Base-by-base conservation (phyloP, 2,797 vertebrate species). In the Chelmon rostratus region DNA sequence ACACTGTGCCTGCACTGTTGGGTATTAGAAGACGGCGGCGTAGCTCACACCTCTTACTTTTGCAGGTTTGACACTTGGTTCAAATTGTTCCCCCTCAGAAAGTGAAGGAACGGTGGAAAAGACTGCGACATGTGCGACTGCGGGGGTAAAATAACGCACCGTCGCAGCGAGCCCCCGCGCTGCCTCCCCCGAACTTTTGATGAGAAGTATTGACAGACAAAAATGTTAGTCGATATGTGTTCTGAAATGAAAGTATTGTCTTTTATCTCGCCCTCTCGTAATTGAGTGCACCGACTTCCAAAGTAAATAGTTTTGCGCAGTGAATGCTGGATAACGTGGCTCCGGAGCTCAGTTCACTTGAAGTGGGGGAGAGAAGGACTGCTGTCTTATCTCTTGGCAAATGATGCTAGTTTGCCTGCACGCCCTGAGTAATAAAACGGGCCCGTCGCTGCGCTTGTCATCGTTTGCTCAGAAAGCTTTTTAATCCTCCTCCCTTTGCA, bases 11-110 rank as follows among this genome's bases (percentile, higher is more conserved):
- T 81, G 63, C 38, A 61, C 86, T 83, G 28, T 58, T 35, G 83
- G 88, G 86, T 82, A 89, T 91, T 76, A 25, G 82, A 78, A 87
- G 86, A 79, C 70, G 11, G 74, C 38, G 76, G 64, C 75, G 31
- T 44, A 49, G 68, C 63, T 49, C 68, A 68, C 50, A 66, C 73
- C 19, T n/a, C 64, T 68, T 63, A 33, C 61, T 76, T 91, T 88
- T 67, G 40, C 57, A 70, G 62, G 74, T 84, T 82, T 77, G 74
- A 76, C 73, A 77, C 53, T 58, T 40, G 5, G 64, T 57, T 84
- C 79, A 85, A 84, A 88, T 67, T 37, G 53, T 40, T 84, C 47
- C 68, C 23, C 28, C 31, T 79, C 50, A 61, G 68, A 83, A 23
- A 47, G 33, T 33, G 52, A 76, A 58, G 53, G 57, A 86, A 70